Evolutionary conservation across 1,140 invertebrate species (phyloP), one percentile per base, ranked within the genome.

Genomic region (Ips nitidus): DNA sequence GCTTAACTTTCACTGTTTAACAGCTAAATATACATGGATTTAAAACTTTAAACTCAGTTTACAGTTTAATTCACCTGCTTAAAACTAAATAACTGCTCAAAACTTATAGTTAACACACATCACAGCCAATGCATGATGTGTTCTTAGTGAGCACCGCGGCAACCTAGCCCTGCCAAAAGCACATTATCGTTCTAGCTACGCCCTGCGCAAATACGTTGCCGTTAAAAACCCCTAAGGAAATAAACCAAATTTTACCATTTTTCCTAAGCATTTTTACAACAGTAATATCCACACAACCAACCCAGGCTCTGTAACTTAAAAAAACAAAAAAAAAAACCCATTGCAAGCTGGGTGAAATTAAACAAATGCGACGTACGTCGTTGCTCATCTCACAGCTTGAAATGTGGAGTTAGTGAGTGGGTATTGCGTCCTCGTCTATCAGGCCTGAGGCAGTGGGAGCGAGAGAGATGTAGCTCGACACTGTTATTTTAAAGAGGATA

Each of bases 401-500:
- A 68, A 52, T 40, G 37, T 53, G 1, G 36, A 61, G 39, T 47
- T 8, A 50, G 22, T 3, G 45, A 50, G 45, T 56, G 37, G n/a
- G 53, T 73, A 60, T 71, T 74, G 58, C 64, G 62, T 69, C 72
- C 74, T 73, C 70, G 69, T 74, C 74, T 68, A 70, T 66, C 50
- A 50, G n/a, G 52, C 39, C 47, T 41, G 4, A 8, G 5, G 7
- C n/a, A 52, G 41, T 45, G 71, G 8, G 73, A 63, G 37, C 41
- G 71, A 75, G 69, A 58, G 73, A 75, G 75, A 76, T 42, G 62
- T 52, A 40, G 22, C 41, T 22, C 3, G 43, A 69, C 50, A 75
- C 73, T 75, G 72, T 76, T 76, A 74, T 75, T 71, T 76, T 76
- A 76, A 76, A 76, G 75, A 66, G 68, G 75, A 76, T 76, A 73